phyloP scores from a whole-genome alignment of 2,113 vertebrate genomes.

The Burhinus bistriatus region DNA sequence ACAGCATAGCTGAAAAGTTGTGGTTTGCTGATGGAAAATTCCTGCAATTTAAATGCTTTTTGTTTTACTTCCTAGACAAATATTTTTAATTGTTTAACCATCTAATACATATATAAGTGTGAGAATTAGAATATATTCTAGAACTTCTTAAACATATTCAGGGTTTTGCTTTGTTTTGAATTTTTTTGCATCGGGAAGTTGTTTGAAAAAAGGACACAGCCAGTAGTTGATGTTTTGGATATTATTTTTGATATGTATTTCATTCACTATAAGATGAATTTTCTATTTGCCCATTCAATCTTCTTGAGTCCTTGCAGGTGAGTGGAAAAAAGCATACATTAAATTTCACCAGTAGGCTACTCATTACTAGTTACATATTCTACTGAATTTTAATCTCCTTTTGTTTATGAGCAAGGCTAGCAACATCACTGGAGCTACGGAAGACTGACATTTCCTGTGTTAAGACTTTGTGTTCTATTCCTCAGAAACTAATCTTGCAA shows the following conservation, averaged over 20 bases:
- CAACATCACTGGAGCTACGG: neutral
- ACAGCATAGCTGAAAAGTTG: neutral
- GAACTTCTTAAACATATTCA: neutral
- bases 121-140: neutral
- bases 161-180: neutral
- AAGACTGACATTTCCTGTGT: neutral
- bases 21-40: neutral
- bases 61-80: neutral
- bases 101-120: neutral
- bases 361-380: neutral
- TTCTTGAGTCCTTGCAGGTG: neutral
- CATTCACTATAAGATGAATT: neutral
- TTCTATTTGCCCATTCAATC: neutral
- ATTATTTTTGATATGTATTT: neutral
- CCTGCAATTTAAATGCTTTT: neutral
- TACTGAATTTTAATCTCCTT: neutral
- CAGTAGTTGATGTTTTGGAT: neutral
- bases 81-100: neutral
- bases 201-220: neutral
- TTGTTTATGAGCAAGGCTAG: neutral
- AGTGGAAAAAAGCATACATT: neutral
- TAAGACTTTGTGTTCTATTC: neutral
- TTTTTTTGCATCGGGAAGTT: rapidly evolving
- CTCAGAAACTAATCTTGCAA: neutral
- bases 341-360: neutral